Evolutionary conservation across 2,888 invertebrate genomes (phyloP).

Genomic region (Cryptocheilus praepositus): DNA sequence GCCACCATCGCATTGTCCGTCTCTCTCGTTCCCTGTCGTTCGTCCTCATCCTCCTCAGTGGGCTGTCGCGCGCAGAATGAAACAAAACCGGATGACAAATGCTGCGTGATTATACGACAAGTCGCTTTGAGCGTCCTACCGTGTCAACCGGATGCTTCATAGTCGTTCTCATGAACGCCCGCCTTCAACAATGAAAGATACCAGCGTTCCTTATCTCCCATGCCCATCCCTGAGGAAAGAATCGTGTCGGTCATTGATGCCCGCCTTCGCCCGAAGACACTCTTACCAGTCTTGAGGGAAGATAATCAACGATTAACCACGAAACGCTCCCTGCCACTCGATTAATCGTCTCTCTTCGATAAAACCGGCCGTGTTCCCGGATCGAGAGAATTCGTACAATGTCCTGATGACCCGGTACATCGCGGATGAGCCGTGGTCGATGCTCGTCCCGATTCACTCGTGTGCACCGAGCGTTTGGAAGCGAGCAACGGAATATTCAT

Average conservation of each 20-base stretch:
- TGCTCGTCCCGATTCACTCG: too few relatives aligned
- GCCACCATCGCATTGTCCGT: constrained; percentile 28
- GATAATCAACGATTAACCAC: too few relatives aligned
- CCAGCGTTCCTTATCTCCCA: not conserved
- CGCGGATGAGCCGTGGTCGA: constrained; percentile 28
- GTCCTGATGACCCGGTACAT: constrained; percentile 24
- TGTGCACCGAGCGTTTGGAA: too few relatives aligned
- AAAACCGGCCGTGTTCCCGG: too few relatives aligned
- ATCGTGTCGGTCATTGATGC: not conserved
- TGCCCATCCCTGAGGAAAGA: not conserved
- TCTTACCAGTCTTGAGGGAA: too few relatives aligned
- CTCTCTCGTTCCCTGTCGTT: constrained; percentile 30
- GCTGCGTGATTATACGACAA: constrained; percentile 54
- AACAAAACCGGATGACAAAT: constrained; percentile 51
- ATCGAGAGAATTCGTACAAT: too few relatives aligned
- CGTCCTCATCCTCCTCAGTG: constrained; percentile 14
- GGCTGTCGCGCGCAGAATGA: constrained; percentile 36
- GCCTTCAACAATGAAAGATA: constrained; percentile 1
- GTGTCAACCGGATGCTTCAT: constrained; percentile 28
- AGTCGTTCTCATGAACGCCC: constrained; percentile 20
- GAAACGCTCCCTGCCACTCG: too few relatives aligned
- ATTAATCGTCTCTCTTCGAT: too few relatives aligned
- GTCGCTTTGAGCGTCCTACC: constrained; percentile 45
- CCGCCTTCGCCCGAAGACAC: too few relatives aligned
- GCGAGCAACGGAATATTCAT: constrained; percentile 42